Conservation (phyloP, 2,797 vertebrate species). For the Pangasius macronema region DNA sequence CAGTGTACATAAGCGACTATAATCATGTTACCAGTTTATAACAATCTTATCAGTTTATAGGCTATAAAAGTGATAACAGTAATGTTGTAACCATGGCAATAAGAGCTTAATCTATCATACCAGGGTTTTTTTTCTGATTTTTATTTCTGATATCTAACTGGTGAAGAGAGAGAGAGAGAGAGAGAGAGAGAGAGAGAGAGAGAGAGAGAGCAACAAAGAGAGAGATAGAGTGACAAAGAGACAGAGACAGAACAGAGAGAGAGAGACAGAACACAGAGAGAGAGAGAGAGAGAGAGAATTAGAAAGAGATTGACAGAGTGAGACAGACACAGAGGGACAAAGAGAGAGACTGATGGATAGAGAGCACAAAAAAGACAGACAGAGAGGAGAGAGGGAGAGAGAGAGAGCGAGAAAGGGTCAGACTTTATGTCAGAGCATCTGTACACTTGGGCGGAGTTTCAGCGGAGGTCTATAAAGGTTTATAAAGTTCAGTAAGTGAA, state of each 20-base stretch:
- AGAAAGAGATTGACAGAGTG: neutral
- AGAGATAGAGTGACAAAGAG: too few relatives aligned
- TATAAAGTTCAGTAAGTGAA: too few relatives aligned
- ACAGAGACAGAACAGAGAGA: too few relatives aligned
- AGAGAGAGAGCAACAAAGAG: too few relatives aligned
- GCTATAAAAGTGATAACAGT: neutral
- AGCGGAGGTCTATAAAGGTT: too few relatives aligned
- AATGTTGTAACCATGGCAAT: neutral
- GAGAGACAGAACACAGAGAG: neutral
- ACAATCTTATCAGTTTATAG: neutral
- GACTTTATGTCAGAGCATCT: neutral
- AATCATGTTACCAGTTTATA: neutral
- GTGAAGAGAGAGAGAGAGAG: neutral
- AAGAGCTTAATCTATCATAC: neutral
- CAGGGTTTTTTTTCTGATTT: too few relatives aligned
- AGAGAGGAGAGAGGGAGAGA: too few relatives aligned
- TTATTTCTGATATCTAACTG: neutral
- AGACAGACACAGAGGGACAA: too few relatives aligned
- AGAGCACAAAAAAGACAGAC: too few relatives aligned
- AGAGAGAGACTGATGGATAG: neutral
- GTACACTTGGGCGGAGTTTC: too few relatives aligned
- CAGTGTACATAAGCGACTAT: neutral
- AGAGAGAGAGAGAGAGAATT: neutral
- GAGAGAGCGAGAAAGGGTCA: too few relatives aligned
- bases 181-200: too few relatives aligned